Evolutionary conservation across 37 sponge, comb jelly and placozoan genomes (phyloP), one percentile per base, ranked within the genome.

Genomic region (Ephydatia muelleri): DNA sequence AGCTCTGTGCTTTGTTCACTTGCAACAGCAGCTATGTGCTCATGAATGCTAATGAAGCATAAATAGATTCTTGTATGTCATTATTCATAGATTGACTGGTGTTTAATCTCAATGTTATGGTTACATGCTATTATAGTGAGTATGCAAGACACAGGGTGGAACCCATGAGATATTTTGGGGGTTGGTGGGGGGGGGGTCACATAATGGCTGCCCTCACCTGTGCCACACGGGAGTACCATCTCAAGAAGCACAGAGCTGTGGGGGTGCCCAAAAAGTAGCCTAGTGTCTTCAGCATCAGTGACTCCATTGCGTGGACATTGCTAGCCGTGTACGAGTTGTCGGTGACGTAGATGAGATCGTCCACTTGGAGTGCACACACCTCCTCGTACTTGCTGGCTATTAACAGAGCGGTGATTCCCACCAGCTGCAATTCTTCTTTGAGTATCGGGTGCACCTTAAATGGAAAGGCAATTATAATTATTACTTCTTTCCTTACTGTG

Each of bases 321-420:
- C 83, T 49, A 12, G 38, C 73, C 5, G 84, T 84, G 88, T 96
- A 96, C 30, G 91, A 78, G 72, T 93, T 86, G 80, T 91, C 92
- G 2, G 94, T 91, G 71, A 96, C 91, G 89, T 88, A 91, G n/a
- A 89, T 87, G 66, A 96, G 89, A 90, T 96, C 97, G 29, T 57
- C 39, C 19, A 93, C 82, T 40, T 91, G 84, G 31, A 94, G 94
- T 21, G 89, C 82, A 70, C 89, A 96, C 35, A 96, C 94, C 86
- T 96, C 97, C 66, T 96, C 97, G 84, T 94, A 96, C 75, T 96
- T 96, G 75, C 87, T 88, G 25, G 97, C 97, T 13, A 96, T 81
- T 34, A 94, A 35, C 92, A 96, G 92, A 3, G 94, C 88, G 4
- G 94, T 93, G 33, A 96, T 88, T 11, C 94, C 97, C n/a, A 91